These are phyloP conservation scores for Crambe crambe DNA, from an alignment of 37 sponge, comb jelly and placozoan genomes.

Conservation along the genomic window DNA sequence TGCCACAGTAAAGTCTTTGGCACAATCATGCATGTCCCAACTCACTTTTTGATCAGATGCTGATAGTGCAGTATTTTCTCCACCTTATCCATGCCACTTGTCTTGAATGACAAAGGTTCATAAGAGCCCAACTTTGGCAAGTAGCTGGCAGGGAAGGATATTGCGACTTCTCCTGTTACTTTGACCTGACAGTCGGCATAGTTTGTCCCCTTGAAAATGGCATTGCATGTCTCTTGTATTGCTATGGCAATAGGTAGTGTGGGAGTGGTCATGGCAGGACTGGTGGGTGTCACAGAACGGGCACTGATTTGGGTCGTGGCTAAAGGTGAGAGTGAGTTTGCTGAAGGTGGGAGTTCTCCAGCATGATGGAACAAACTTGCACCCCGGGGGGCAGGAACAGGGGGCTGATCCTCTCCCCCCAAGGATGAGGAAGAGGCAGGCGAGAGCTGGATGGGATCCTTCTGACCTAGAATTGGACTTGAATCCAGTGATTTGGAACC, in stretches of 20 bases:
- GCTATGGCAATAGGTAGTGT: constrained; percentile 80
- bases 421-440: not conserved
- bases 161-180: constrained; percentile 73
- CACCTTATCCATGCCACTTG: constrained; percentile 4
- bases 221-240: constrained; percentile 76
- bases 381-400: not conserved
- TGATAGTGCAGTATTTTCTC: constrained; percentile 44
- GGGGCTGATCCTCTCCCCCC: not conserved
- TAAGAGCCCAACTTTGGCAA: constrained; percentile 17
- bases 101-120: constrained; percentile 35
- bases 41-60: constrained; percentile 32
- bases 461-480: not conserved
- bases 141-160: constrained; percentile 72
- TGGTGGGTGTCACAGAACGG: not conserved
- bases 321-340: constrained; percentile 2
- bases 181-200: constrained; percentile 53
- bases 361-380: not conserved
- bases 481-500: constrained; percentile 9
- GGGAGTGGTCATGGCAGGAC: too few relatives aligned
- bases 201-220: constrained; percentile 62
- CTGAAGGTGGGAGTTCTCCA: not conserved
- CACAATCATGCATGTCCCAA: too few relatives aligned
- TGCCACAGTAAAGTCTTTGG: too few relatives aligned
- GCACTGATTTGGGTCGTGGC: constrained; percentile 1
- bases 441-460: not conserved